phyloP scores from a whole-genome alignment of 2,113 vertebrate genomes.

The Elaphurus davidianus region DNA sequence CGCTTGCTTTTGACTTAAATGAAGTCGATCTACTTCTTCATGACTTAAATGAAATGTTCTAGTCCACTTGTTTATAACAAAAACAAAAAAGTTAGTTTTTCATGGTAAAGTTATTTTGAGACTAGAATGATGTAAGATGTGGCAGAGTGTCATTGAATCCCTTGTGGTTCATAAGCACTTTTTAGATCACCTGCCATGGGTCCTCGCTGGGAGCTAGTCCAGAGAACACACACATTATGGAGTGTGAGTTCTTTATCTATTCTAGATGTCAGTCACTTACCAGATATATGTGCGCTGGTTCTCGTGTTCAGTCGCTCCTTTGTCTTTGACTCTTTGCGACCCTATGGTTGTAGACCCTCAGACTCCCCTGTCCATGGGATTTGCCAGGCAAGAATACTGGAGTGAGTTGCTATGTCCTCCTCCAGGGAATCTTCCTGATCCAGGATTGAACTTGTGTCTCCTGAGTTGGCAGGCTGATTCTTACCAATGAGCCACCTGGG shows the following conservation, averaged over 20 bases:
- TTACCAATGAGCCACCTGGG: not conserved
- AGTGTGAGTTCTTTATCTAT: not conserved
- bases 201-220: not conserved
- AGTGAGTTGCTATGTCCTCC: not conserved
- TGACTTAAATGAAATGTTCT: not conserved
- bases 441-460: accelerated
- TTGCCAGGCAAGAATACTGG: not conserved
- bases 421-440: not conserved
- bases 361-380: not conserved
- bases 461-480: not conserved
- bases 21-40: not conserved
- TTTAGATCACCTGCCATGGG: not conserved
- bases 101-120: not conserved
- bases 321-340: not conserved
- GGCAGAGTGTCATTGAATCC: not conserved
- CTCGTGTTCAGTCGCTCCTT: accelerated
- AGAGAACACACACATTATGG: not conserved
- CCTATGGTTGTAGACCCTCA: accelerated
- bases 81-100: not conserved
- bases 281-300: not conserved
- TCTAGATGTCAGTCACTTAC: not conserved
- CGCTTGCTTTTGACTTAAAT: not conserved
- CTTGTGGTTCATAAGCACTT: too few relatives aligned
- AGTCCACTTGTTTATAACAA: not conserved
- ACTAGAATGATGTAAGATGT: not conserved